phyloP scores from a whole-genome alignment of 1,140 invertebrate species.

The Bemisia tabaci region DNA sequence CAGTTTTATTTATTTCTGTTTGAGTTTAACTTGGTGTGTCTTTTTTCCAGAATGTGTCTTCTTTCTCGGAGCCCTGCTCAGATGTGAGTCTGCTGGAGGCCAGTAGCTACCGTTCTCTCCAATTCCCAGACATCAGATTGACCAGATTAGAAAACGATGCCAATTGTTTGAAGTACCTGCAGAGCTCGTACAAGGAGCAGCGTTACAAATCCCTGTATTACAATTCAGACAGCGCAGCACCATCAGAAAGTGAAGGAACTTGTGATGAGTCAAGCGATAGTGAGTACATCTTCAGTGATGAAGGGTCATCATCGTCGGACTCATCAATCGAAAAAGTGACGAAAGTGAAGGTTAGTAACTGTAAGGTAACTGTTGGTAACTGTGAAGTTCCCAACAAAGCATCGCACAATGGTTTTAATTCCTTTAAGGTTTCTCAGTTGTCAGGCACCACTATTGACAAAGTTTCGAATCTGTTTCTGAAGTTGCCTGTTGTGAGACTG shows the following conservation, averaged over 20 bases:
- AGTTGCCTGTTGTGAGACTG: background rate
- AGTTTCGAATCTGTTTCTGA: background rate
- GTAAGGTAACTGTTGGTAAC: background rate
- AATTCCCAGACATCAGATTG: background rate
- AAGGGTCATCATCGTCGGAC: background rate
- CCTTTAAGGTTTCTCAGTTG: background rate
- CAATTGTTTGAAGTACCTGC: background rate
- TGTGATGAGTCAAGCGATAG: background rate
- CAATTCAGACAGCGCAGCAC: background rate
- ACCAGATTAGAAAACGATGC: background rate
- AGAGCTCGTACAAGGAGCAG: background rate
- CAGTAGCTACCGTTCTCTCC: background rate
- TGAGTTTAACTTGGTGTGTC: too few relatives aligned
- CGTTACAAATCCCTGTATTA: background rate
- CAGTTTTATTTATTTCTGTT: too few relatives aligned
- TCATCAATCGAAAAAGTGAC: too few relatives aligned
- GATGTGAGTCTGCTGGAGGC: background rate
- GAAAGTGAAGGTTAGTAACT: background rate
- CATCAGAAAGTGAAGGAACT: background rate
- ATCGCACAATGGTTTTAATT: background rate
- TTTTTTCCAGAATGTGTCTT: background rate
- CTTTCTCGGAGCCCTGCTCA: background rate
- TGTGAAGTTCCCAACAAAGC: background rate
- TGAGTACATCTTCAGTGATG: background rate
- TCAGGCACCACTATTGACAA: background rate